phyloP scores from a whole-genome alignment of 2,888 invertebrate species.

The Serrognathus titanus region DNA sequence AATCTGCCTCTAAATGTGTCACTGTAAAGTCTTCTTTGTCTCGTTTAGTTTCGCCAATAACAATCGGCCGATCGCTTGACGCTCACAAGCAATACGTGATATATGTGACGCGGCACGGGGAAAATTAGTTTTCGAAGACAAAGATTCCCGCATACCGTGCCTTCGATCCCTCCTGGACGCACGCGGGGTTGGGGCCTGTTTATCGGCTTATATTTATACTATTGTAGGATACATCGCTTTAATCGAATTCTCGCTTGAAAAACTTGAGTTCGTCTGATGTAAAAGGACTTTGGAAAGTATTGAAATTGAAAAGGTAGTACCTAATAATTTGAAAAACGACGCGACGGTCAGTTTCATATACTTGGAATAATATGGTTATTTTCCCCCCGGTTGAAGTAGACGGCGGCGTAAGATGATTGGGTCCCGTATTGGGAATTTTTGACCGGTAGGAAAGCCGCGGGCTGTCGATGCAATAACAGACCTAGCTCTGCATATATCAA shows the following conservation, averaged over 20 bases:
- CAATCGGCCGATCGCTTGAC: slow-evolving; percentile 39
- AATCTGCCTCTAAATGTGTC: slow-evolving; percentile 52
- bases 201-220: slow-evolving; percentile 1
- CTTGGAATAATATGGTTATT: slow-evolving; percentile 46
- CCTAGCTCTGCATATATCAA: slow-evolving; percentile 42
- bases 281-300: no score
- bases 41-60: slow-evolving; percentile 46
- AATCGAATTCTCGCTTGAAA: slow-evolving; percentile 2
- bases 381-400: slow-evolving; percentile 40
- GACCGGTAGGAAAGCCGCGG: slow-evolving; percentile 40
- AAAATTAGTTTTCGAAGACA: slow-evolving; percentile 48
- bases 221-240: background rate
- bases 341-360: slow-evolving; percentile 33
- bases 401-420: slow-evolving; percentile 44
- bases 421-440: slow-evolving; percentile 44
- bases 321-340: no score
- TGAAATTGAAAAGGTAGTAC: no score
- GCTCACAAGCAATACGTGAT: slow-evolving; percentile 45
- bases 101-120: slow-evolving; percentile 48
- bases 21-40: slow-evolving; percentile 52
- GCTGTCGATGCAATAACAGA: slow-evolving; percentile 42
- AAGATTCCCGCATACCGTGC: slow-evolving; percentile 22
- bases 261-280: background rate
- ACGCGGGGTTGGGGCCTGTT: background rate
- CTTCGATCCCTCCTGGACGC: slow-evolving; percentile 1